A percentile compares a stretch with the other conserved stretches of the same genome.
phyloP scores from a whole-genome alignment of 2,113 vertebrate species.

The Ammodytes dubius region DNA sequence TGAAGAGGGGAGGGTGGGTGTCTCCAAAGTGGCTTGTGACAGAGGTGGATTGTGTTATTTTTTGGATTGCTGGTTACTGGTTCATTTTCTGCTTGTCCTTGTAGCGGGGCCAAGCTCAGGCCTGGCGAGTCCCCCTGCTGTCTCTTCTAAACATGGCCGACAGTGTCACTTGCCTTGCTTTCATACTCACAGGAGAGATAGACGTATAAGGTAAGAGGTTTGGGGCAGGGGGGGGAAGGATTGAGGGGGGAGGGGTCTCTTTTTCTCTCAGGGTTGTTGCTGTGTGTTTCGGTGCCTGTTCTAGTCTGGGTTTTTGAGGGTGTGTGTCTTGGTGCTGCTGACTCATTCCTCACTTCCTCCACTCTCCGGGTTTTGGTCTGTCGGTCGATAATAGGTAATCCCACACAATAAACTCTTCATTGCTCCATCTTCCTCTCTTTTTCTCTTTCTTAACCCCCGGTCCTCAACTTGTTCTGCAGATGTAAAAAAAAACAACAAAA shows the following conservation, averaged over 20 bases:
- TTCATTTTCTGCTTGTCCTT: constrained; percentile 22
- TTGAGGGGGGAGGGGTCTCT: constrained; percentile 12
- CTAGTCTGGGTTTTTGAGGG: constrained; percentile 49
- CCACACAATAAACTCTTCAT: constrained; percentile 68
- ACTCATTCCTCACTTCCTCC: constrained; percentile 62
- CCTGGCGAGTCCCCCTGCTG: constrained; percentile 2
- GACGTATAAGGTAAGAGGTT: constrained; percentile 35
- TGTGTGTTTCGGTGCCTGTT: constrained; percentile 47
- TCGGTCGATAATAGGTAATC: constrained; percentile 69
- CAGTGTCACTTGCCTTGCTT: constrained; percentile 10
- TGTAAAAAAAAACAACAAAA: constrained; percentile 36
- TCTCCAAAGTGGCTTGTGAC: not conserved
- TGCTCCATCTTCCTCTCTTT: constrained; percentile 29
- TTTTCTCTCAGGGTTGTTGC: constrained; percentile 40
- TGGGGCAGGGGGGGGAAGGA: constrained; percentile 4
- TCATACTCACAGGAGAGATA: constrained; percentile 46
- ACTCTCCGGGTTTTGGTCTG: constrained; percentile 40
- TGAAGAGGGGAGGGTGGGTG: constrained; percentile 5
- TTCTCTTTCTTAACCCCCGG: constrained; percentile 76
- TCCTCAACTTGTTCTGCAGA: constrained; percentile 83
- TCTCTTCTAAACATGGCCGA: constrained; percentile 34
- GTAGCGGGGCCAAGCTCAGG: constrained; percentile 1
- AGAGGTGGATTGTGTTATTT: constrained; percentile 13
- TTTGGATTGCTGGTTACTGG: constrained; percentile 5
- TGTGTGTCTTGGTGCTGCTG: constrained; percentile 72